Evolutionary conservation across 2,797 vertebrate species (phyloP).

Genomic region (Sebastiscus albofasciatus): DNA sequence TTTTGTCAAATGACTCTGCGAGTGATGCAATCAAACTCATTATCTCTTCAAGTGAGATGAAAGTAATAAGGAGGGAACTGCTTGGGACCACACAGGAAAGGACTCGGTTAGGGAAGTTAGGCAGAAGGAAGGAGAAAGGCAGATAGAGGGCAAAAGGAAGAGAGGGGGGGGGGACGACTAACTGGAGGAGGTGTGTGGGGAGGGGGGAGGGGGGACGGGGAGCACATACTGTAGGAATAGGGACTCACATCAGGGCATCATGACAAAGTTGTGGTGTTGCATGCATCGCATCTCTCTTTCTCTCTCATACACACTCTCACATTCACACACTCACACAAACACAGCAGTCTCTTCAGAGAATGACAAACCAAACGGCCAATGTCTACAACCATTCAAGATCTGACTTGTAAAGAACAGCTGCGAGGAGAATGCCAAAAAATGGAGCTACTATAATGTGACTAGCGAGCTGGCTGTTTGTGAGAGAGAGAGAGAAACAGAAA

Average conservation of each 20-base stretch:
- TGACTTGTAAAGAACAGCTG: slow-evolving; percentile 80
- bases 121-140: slow-evolving; percentile 49
- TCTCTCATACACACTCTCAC: slow-evolving; percentile 8
- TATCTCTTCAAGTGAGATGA: slow-evolving; percentile 72
- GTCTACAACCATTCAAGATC: slow-evolving; percentile 71
- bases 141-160: slow-evolving; percentile 37
- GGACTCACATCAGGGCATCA: slow-evolving; percentile 38
- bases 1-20: slow-evolving; percentile 59
- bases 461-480: slow-evolving; percentile 9
- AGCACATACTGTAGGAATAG: background rate
- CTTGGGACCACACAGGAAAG: slow-evolving; percentile 69
- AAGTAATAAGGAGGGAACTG: slow-evolving; percentile 56
- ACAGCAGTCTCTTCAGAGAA: slow-evolving; percentile 67
- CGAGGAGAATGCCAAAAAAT: slow-evolving; percentile 70
- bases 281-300: slow-evolving; percentile 25
- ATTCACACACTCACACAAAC: slow-evolving; percentile 20
- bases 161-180: slow-evolving; percentile 4
- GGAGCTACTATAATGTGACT: slow-evolving; percentile 58
- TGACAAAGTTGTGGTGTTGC: slow-evolving; percentile 33
- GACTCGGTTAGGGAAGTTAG: slow-evolving; percentile 31
- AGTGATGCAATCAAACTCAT: slow-evolving; percentile 75
- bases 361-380: slow-evolving; percentile 71
- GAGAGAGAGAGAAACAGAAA: slow-evolving; percentile 5
- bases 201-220: background rate
- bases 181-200: background rate